phyloP scores from a whole-genome alignment of 2,888 invertebrate species.

The Tipula unca region DNA sequence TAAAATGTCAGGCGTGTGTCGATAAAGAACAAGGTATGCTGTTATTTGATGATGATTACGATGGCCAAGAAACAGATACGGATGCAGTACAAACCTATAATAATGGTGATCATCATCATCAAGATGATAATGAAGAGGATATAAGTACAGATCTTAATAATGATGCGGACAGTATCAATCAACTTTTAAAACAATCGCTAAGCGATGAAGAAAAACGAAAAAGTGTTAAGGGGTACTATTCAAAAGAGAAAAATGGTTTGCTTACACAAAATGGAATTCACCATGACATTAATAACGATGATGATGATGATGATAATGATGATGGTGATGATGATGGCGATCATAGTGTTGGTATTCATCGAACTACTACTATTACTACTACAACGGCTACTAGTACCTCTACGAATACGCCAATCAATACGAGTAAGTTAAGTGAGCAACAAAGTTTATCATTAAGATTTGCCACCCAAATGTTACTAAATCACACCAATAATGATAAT shows the following conservation, averaged over 20 bases:
- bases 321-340: conserved; percentile 17
- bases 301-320: neutral
- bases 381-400: neutral
- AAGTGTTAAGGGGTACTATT: conserved; percentile 28
- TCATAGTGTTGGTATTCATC: too few species aligned
- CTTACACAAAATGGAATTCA: neutral
- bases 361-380: conserved; percentile 22
- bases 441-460: conserved; percentile 2
- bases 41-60: conserved; percentile 25
- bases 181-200: conserved; percentile 39
- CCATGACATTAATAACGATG: neutral
- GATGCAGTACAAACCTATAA: neutral
- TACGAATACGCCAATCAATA: neutral
- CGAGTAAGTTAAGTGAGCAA: neutral
- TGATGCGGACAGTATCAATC: neutral
- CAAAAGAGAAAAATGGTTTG: conserved; percentile 28
- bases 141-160: conserved; percentile 24
- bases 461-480: conserved; percentile 14
- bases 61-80: conserved; percentile 20
- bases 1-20: conserved; percentile 79
- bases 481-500: conserved; percentile 14
- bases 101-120: conserved; percentile 14
- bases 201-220: conserved; percentile 52
- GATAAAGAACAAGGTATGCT: conserved; percentile 53
- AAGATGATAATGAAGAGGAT: conserved; percentile 22